Percentiles rank a stretch among this genome's conserved stretches.
Conservation (phyloP, 1,140 invertebrate species). For the Glomeris maerens region DNA sequence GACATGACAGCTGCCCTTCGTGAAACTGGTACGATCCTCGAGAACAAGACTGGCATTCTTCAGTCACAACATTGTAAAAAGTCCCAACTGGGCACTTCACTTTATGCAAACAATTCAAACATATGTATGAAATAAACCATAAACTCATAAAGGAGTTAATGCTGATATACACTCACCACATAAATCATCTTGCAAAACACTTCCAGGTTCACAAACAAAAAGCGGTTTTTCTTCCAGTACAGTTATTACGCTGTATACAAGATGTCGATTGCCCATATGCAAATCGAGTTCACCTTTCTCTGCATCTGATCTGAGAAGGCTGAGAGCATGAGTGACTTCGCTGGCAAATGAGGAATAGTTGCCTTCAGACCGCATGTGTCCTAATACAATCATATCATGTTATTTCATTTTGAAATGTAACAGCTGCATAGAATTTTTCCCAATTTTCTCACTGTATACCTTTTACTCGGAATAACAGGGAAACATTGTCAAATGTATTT, state of each 20-base stretch:
- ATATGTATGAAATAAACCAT: neutral
- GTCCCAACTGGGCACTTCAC: constrained; percentile 46
- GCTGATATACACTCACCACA: constrained; percentile 28
- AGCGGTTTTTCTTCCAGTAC: constrained; percentile 23
- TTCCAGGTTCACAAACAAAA: constrained; percentile 31
- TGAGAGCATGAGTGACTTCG: constrained; percentile 7
- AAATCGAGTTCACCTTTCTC: constrained; percentile 28
- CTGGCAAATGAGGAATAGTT: constrained; percentile 8
- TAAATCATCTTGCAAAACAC: constrained; percentile 24
- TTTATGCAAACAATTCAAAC: neutral
- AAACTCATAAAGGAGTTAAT: neutral
- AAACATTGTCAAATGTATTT: too few species aligned
- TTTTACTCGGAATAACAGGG: too few species aligned
- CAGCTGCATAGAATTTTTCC: constrained; percentile 4
- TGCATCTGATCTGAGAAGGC: constrained; percentile 25
- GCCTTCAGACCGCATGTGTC: constrained; percentile 15
- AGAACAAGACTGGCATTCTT: constrained; percentile 41
- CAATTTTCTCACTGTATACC: constrained; percentile 1
- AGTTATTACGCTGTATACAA: constrained; percentile 24
- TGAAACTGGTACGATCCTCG: constrained; percentile 44
- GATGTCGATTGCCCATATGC: constrained; percentile 20
- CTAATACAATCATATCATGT: neutral
- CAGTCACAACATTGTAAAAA: constrained; percentile 41
- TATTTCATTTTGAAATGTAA: neutral
- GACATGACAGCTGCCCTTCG: constrained; percentile 39